These are phyloP conservation scores for Eretmocerus hayati DNA, from an alignment of 2,888 invertebrate genomes.

Conservation along the genomic window DNA sequence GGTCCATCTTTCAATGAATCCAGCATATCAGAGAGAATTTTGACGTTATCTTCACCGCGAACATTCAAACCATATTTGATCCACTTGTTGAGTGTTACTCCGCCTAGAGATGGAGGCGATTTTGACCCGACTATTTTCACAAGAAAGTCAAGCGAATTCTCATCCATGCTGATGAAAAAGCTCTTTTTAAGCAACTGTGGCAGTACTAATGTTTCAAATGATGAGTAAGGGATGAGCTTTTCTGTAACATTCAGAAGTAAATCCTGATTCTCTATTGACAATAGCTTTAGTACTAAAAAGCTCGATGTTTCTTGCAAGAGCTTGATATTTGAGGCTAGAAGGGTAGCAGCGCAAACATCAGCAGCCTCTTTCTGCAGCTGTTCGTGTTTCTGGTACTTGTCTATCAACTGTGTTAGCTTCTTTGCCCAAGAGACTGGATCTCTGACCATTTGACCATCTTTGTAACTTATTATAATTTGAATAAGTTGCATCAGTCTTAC, in stretches of 20 bases:
- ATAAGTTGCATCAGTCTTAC: slow-evolving; percentile 47
- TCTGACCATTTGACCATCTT: slow-evolving; percentile 57
- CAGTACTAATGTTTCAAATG: slow-evolving; percentile 67
- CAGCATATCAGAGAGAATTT: slow-evolving; percentile 29
- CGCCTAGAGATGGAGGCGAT: slow-evolving; percentile 57
- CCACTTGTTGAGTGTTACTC: slow-evolving; percentile 58
- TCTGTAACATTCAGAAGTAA: slow-evolving; percentile 61
- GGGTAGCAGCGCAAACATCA: slow-evolving; percentile 31
- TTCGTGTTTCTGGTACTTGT: slow-evolving; percentile 25
- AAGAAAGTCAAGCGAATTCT: slow-evolving; percentile 54
- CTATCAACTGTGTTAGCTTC: slow-evolving; percentile 43
- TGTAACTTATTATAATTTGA: slow-evolving; percentile 57
- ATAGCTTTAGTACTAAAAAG: slow-evolving; percentile 58
- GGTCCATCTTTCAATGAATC: slow-evolving; percentile 27
- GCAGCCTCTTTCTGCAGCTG: slow-evolving; percentile 28
- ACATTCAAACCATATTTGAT: slow-evolving; percentile 56
- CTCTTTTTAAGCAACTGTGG: slow-evolving; percentile 61
- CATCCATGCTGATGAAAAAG: slow-evolving; percentile 51
- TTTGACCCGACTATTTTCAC: slow-evolving; percentile 62
- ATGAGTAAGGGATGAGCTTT: slow-evolving; percentile 58
- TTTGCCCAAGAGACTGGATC: slow-evolving; percentile 57
- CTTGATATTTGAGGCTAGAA: slow-evolving; percentile 53
- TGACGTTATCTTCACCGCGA: slow-evolving; percentile 35
- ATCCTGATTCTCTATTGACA: slow-evolving; percentile 53
- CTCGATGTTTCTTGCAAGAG: slow-evolving; percentile 69